phyloP scores from a whole-genome alignment of 2,113 vertebrate genomes.

The Pygoscelis antarcticus region DNA sequence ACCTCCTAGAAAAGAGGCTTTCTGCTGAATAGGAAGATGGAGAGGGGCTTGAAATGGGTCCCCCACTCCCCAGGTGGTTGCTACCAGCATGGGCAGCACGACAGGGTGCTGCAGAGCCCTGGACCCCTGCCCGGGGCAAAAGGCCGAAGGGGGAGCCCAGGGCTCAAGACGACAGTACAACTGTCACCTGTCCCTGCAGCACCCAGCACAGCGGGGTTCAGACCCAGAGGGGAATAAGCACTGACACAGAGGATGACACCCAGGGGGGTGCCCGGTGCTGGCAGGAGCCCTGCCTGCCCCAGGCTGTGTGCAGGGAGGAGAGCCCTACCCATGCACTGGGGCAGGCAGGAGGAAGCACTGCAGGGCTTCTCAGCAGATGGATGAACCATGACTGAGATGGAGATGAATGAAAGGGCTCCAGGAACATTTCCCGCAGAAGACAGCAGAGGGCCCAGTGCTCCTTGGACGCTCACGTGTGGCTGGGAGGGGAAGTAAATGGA shows the following conservation, averaged over 20 bases:
- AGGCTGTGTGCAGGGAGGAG: neutral
- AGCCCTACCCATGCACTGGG: rapidly evolving
- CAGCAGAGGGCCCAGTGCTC: neutral
- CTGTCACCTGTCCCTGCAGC: neutral
- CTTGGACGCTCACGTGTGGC: rapidly evolving
- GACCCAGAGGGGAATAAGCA: neutral
- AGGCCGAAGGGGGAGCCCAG: neutral
- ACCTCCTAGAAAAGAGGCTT: neutral
- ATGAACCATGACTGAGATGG: rapidly evolving
- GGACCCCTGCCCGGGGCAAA: too few species aligned
- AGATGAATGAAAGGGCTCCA: neutral
- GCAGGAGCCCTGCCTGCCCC: neutral
- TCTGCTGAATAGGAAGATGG: neutral
- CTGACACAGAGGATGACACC: neutral
- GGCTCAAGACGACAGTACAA: neutral
- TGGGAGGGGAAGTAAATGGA: neutral
- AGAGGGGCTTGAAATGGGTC: neutral
- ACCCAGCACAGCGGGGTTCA: neutral
- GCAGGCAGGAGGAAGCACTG: neutral
- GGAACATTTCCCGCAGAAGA: neutral
- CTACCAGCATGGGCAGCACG: neutral
- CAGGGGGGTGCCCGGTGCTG: neutral
- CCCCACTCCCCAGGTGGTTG: neutral
- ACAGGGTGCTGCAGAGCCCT: neutral
- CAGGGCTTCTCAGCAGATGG: neutral